These are phyloP conservation scores for Arge pagana DNA, from an alignment of 2,888 invertebrate genomes.

Conservation along the genomic window DNA sequence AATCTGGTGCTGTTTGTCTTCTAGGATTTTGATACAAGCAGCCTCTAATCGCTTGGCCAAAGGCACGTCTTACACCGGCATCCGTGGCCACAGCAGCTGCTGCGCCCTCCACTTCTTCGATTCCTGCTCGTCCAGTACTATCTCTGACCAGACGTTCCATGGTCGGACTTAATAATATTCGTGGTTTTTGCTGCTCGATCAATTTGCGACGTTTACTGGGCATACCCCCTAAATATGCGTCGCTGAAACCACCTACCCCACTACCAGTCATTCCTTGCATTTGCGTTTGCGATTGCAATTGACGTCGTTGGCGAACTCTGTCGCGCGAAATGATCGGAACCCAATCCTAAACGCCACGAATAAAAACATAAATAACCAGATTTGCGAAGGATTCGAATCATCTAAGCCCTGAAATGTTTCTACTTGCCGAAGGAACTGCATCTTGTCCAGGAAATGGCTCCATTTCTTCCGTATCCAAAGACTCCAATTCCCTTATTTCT, in stretches of 20 bases:
- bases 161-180: constrained; percentile 48
- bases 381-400: neutral
- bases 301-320: constrained; percentile 71
- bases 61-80: constrained; percentile 50
- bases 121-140: constrained; percentile 48
- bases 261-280: constrained; percentile 38
- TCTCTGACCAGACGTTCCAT: constrained; percentile 53
- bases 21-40: constrained; percentile 44
- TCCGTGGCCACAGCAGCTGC: constrained; percentile 50
- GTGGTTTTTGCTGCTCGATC: constrained; percentile 61
- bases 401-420: too few species aligned
- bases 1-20: constrained; percentile 53
- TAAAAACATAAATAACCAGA: neutral
- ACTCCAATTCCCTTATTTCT: constrained; percentile 37
- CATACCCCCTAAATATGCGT: constrained; percentile 88
- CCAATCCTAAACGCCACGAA: constrained; percentile 70
- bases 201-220: constrained; percentile 87
- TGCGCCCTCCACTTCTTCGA: constrained; percentile 51
- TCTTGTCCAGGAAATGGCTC: constrained; percentile 50
- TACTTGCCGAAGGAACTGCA: constrained; percentile 46
- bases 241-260: constrained; percentile 71
- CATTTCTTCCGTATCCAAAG: constrained; percentile 40
- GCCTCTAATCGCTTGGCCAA: constrained; percentile 54
- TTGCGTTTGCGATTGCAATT: constrained; percentile 55
- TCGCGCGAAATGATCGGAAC: constrained; percentile 86